A percentile compares a stretch with the other conserved stretches of the same genome.
These are phyloP conservation scores for Eupithecia subfuscata DNA, from an alignment of 2,888 invertebrate genomes.

Conservation along the genomic window DNA sequence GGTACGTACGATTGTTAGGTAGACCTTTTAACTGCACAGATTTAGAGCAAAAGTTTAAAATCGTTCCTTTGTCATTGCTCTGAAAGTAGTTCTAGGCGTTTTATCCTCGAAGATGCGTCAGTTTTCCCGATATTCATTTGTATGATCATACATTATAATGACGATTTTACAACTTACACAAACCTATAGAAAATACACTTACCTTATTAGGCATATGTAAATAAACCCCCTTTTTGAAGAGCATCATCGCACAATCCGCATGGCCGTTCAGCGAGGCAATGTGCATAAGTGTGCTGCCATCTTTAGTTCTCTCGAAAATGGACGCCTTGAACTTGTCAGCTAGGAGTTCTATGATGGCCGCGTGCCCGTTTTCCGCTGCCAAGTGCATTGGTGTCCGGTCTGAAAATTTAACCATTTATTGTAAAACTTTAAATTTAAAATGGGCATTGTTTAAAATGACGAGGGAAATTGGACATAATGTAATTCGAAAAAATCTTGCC, in stretches of 20 bases:
- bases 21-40: neutral
- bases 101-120: neutral
- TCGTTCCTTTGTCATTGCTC: slow-evolving; percentile 11
- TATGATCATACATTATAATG: neutral
- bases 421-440: neutral
- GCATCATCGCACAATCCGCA: slow-evolving; percentile 98
- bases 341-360: slow-evolving; percentile 96
- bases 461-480: neutral
- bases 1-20: neutral
- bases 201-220: slow-evolving; percentile 99
- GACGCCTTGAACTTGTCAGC: slow-evolving; percentile 99
- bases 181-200: neutral
- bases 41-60: neutral
- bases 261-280: slow-evolving; percentile 98
- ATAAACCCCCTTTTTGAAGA: slow-evolving; percentile 99
- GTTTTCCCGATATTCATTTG: neutral
- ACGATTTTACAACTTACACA: neutral
- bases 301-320: slow-evolving; percentile 97
- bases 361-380: slow-evolving; percentile 98
- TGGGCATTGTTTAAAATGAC: neutral
- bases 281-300: slow-evolving; percentile 99
- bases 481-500: neutral
- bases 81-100: slow-evolving; percentile 18
- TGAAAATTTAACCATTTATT: slow-evolving; percentile 50
- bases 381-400: slow-evolving; percentile 99